Conservation (phyloP, 2,797 vertebrate genomes). For the Potorous gilbertii region DNA sequence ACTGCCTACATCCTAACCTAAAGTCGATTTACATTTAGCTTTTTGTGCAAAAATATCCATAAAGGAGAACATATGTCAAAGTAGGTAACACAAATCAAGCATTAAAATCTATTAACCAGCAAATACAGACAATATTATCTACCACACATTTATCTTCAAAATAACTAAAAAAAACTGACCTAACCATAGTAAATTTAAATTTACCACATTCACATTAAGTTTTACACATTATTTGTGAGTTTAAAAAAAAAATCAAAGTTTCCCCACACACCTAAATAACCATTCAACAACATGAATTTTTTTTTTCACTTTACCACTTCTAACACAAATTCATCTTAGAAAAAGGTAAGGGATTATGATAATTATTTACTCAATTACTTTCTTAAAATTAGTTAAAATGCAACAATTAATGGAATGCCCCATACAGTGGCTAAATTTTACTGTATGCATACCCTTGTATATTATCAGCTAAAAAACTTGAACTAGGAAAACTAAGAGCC, state of each 20-base stretch:
- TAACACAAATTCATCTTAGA: constrained; percentile 50
- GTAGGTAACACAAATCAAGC: neutral
- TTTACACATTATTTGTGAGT: neutral
- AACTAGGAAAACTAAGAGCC: constrained; percentile 1
- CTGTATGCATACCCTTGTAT: accelerated
- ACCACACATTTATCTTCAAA: neutral
- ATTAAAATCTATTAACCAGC: constrained; percentile 42
- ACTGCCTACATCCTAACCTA: neutral
- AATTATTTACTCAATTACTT: constrained; percentile 19
- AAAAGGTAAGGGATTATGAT: neutral
- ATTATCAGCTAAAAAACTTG: neutral
- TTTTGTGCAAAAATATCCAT: neutral
- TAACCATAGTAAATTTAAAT: neutral
- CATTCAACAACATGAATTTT: neutral
- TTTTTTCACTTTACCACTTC: neutral
- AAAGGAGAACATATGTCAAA: neutral
- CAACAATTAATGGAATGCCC: neutral
- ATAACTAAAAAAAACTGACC: neutral
- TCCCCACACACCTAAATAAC: neutral
- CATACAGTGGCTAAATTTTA: neutral
- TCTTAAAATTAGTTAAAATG: constrained; percentile 39
- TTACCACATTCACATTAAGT: neutral
- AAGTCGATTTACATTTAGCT: neutral
- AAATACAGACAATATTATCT: constrained; percentile 11
- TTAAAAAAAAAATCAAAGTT: neutral